Evolutionary conservation across 2,113 vertebrate genomes (phyloP), one percentile per base, ranked within the genome.

Genomic region (Lepisosteus oculatus): DNA sequence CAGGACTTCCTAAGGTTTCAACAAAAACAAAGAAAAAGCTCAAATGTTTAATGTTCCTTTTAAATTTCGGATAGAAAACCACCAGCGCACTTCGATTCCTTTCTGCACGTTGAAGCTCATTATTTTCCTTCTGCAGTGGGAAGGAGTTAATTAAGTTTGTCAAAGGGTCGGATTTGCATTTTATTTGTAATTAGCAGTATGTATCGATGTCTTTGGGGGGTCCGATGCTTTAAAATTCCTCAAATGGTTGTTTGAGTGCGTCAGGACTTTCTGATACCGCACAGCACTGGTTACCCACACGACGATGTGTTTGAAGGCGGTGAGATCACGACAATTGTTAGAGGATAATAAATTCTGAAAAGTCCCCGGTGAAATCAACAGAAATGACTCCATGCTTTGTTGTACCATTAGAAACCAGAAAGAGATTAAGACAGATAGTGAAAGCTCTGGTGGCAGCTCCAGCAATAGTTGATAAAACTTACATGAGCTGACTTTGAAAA

Each of bases 401-500:
- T 56, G 65, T 42, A 61, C 8, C 57, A 68, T 67, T 72, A 67
- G 55, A 59, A 59, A 66, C 62, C 55, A 73, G 43, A 42, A 44
- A 13, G 72, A 73, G 66, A 6, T 55, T 68, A 73, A 73, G 72
- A 63, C 12, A 62, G 72, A 68, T 68, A 73, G 55, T 11, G 47
- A 63, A 78, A 55, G 68, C 62, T 63, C 75, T 43, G n/a, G 75
- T 70, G 64, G 67, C 67, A 57, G 64, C 54, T 61, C 29, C 63
- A 57, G 47, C 72, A 70, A 71, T 75, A 71, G 71, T 43, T 79
- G n/a, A 75, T 73, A 71, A 78, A 79, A 71, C 62, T 70, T 72
- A 77, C 77, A 72, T 72, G 69, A 74, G 72, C 65, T 64, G 61
- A 78, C 68, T 70, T 67, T 74, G 72, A 70, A 77, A 71, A 66